Evolutionary conservation across 2,797 vertebrate species (phyloP), one percentile per base, ranked within the genome.

Genomic region (Enteromius thamalakanensis): DNA sequence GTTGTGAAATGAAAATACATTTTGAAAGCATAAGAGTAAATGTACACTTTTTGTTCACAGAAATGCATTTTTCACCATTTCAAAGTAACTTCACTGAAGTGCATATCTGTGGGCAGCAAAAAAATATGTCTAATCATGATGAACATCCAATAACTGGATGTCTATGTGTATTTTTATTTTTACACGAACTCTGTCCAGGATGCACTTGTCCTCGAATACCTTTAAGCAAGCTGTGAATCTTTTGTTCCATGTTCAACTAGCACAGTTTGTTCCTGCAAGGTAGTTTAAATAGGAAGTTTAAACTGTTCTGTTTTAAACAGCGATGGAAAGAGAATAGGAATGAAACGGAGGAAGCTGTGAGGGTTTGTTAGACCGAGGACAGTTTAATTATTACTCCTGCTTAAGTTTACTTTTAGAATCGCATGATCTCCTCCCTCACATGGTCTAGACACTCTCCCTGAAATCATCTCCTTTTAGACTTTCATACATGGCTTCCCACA

Each of bases 401-500:
- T 15, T 34, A 49, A 0, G 2, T 62, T 81, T 88, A 81, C 83
- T 88, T 86, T 86, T 85, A 86, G 83, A 71, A 70, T 12, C 4
- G 58, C 76, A 53, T 69, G 80, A 80, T 80, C 81, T 70, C 29
- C 80, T 74, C 80, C 80, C 77, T 51, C 53, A 70, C 40, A 29
- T 81, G 4, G 87, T 88, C 87, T 86, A 86, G 87, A 86, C 85
- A 4, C 47, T 19, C 60, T 47, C 51, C 23, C 76, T 86, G 71
- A 62, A 70, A 86, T 74, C 80, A 78, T 79, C 80, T 70, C 76
- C 34, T 83, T 86, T 86, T 86, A 84, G 76, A 55, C 70, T 79
- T 84, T 72, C 76, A 68, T 88, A 83, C 34, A 83, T 77, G 72
- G 49, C 85, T 78, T 68, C 87, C 83, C 85, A 86, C 85, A 62